Conservation (phyloP, 1,140 invertebrate genomes). For the Lasioglossum albipes region DNA sequence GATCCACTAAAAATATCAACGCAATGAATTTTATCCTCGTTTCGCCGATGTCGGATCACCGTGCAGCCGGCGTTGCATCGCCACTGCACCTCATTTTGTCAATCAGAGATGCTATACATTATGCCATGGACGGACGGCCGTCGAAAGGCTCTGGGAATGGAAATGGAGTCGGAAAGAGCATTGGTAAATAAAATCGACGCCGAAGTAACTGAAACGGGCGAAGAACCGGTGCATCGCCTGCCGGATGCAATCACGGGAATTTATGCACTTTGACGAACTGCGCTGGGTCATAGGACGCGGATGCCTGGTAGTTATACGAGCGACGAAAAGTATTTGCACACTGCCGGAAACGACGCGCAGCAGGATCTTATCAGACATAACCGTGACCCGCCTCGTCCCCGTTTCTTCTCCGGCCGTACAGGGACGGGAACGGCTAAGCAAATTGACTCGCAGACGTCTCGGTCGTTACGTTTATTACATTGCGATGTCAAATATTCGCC, state of each 20-base stretch:
- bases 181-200: slow-evolving; percentile 70
- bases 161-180: slow-evolving; percentile 68
- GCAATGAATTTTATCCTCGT: too few species aligned
- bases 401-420: background rate
- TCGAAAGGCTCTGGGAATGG: slow-evolving; percentile 52
- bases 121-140: slow-evolving; percentile 14
- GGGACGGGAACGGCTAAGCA: slow-evolving; percentile 45
- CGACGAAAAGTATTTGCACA: slow-evolving; percentile 57
- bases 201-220: slow-evolving; percentile 29
- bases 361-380: slow-evolving; percentile 42
- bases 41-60: too few species aligned
- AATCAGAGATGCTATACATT: slow-evolving; percentile 13
- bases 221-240: slow-evolving; percentile 48
- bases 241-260: slow-evolving; percentile 67
- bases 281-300: slow-evolving; percentile 35
- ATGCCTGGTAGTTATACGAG: slow-evolving; percentile 22
- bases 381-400: slow-evolving; percentile 1
- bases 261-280: slow-evolving; percentile 70
- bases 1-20: too few species aligned
- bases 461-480: slow-evolving; percentile 53
- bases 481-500: slow-evolving; percentile 29
- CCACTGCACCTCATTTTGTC: slow-evolving; percentile 29
- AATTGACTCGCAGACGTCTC: slow-evolving; percentile 38
- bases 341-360: slow-evolving; percentile 17
- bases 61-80: background rate